Evolutionary conservation across 2,888 invertebrate species (phyloP), one percentile per base, ranked within the genome.

Genomic region (Cactoblastis cactorum): DNA sequence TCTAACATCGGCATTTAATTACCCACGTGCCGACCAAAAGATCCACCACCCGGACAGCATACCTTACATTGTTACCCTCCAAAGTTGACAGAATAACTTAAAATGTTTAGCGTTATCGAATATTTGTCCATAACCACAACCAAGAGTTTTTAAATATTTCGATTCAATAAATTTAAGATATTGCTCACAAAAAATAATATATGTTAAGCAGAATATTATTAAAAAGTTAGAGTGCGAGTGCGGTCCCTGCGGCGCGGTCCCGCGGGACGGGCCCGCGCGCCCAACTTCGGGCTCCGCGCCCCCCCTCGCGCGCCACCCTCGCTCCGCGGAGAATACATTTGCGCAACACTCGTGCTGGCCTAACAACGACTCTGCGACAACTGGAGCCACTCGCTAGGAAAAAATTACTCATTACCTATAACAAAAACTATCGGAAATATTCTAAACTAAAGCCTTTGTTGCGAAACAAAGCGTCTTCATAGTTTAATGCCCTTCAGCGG

Each of bases 271-370:
- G 85, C 82, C 86, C 86, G 87, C 84, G 87, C 86, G 88, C 88
- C 88, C 86, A 88, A 87, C 87, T 88, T 87, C 86, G 79, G 80
- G 84, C 88, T 80, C 85, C 76, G 79, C 79, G 82, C 64, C 73
- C 67, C 62, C 64, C 67, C 68, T 63, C 70, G 63, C 72, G 70
- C 69, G 60, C 64, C 56, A 61, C 72, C 65, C 69, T 69, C 72
- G 67, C 80, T 77, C 87, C 84, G 77, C 75, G 67, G 84, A 86
- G 88, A 87, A 86, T 87, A 89, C 88, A 88, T 88, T 88, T 87
- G 87, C 88, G 88, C 87, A 83, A 84, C 83, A 84, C 80, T 82
- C 81, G 85, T 77, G 83, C 76, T 83, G 82, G 77, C 80, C 84
- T 83, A 83, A 85, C 87, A 85, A 79, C 83, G 78, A 80, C 70